These are phyloP conservation scores for Gouania willdenowi DNA, from an alignment of 2,797 vertebrate species.

Conservation along the genomic window DNA sequence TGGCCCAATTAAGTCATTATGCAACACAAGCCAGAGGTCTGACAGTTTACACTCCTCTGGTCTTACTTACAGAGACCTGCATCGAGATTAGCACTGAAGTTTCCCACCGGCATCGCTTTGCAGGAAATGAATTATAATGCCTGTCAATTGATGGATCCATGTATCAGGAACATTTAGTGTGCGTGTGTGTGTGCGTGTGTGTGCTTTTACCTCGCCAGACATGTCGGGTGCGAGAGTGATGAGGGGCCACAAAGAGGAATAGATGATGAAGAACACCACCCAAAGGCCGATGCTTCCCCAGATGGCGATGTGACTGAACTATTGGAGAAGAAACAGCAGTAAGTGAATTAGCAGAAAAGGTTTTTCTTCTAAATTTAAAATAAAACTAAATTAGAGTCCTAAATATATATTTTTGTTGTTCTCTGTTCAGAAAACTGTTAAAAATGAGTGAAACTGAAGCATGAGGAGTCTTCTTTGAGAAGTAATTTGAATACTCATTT, in stretches of 20 bases:
- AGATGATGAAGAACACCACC: slow-evolving; percentile 96
- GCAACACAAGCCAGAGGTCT: slow-evolving; percentile 71
- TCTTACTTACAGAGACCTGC: slow-evolving; percentile 44
- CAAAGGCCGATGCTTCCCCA: slow-evolving; percentile 97
- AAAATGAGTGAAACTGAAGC: too few relatives aligned
- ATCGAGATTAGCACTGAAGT: slow-evolving; percentile 31
- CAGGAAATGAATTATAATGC: slow-evolving; percentile 34
- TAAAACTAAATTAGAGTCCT: too few relatives aligned
- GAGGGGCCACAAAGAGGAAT: slow-evolving; percentile 94
- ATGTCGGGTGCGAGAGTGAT: slow-evolving; percentile 96
- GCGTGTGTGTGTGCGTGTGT: background rate
- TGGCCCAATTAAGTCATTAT: slow-evolving; percentile 74
- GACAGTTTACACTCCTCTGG: slow-evolving; percentile 51
- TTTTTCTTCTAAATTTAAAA: too few relatives aligned
- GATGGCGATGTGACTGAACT: slow-evolving; percentile 98
- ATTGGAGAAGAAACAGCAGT: slow-evolving; percentile 20
- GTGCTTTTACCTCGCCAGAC: slow-evolving; percentile 92
- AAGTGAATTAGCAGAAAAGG: background rate
- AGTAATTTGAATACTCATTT: too few relatives aligned
- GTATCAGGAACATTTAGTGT: slow-evolving; percentile 4
- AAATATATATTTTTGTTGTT: too few relatives aligned
- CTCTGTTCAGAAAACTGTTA: too few relatives aligned
- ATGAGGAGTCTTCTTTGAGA: too few relatives aligned
- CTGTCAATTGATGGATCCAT: slow-evolving; percentile 19
- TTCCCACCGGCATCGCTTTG: slow-evolving; percentile 46